Conservation (phyloP, 2,113 vertebrate genomes). For the Nothobranchius furzeri region DNA sequence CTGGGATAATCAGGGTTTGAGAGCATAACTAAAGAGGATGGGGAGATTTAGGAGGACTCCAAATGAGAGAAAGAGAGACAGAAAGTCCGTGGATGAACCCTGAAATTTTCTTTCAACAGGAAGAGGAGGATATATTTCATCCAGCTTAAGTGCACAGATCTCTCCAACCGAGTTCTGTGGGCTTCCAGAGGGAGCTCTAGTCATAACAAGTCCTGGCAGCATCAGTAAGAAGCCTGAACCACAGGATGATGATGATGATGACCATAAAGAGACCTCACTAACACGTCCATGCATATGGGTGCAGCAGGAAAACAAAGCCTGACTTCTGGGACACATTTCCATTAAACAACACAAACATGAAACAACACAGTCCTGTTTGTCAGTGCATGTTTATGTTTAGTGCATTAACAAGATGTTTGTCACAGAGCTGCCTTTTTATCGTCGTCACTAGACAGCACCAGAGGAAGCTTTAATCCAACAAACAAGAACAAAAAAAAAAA, state of each 20-base stretch:
- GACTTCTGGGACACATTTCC: slow-evolving; percentile 10
- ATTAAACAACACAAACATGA: slow-evolving; percentile 5
- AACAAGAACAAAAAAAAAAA: slow-evolving; percentile 11
- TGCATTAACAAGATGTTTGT: slow-evolving; percentile 14
- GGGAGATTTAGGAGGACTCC: slow-evolving; percentile 1
- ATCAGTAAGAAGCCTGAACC: slow-evolving; percentile 25
- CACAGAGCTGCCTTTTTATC: slow-evolving; percentile 26
- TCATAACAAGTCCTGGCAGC: slow-evolving; percentile 31
- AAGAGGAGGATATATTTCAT: slow-evolving; percentile 53
- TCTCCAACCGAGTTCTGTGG: slow-evolving; percentile 49
- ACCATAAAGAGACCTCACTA: slow-evolving; percentile 24
- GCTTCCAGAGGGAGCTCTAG: slow-evolving; percentile 14
- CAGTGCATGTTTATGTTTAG: neutral
- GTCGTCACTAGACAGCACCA: slow-evolving; percentile 29
- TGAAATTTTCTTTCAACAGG: slow-evolving; percentile 34
- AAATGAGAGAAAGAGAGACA: neutral
- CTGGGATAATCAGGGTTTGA: slow-evolving; percentile 38
- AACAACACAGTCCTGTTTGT: slow-evolving; percentile 23
- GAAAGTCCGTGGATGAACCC: slow-evolving; percentile 8
- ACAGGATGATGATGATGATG: slow-evolving; percentile 28
- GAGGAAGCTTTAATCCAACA: slow-evolving; percentile 18
- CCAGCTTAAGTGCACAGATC: slow-evolving; percentile 31
- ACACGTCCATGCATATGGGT: slow-evolving; percentile 41
- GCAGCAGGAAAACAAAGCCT: neutral
- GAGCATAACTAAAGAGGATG: slow-evolving; percentile 9